Base-by-base conservation (phyloP, 2,888 invertebrate species). In the Corythucha ciliata region DNA sequence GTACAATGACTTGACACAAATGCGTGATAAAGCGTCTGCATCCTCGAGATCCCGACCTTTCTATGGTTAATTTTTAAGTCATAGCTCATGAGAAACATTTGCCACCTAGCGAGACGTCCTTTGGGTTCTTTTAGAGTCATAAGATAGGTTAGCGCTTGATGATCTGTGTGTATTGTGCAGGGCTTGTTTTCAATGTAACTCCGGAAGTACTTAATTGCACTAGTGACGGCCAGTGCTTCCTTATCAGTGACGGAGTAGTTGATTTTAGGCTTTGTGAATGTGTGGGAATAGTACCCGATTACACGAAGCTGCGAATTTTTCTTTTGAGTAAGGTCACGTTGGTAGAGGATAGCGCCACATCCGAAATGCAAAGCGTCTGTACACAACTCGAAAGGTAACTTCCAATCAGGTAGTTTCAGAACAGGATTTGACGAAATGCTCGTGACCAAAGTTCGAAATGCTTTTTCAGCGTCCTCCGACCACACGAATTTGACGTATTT, bases 351-450 rank as follows among this genome's bases (percentile, higher is more conserved):
- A 4, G 45, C 45, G 14, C 45, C 45, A 34, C 6, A 7, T 5
- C 45, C 45, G 12, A 6, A 33, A 8, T 20, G 32, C 2, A 33
- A 45, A 16, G 45, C 29, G 21, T 45, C 45, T 6, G 4, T 34
- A 14, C 45, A 37, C 4, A 36, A 21, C 16, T 45, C 45, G 18
- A 45, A 45, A 32, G 4, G 29, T 20, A 33, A 45, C 14, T 6
- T 6, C 32, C 45, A 45, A 20, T 45, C 45, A 29, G 45, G 45
- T 12, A 45, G 32, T 20, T 45, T n/a, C 6, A 45, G 18, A 14
- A 41, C 26, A 3, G 41, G 41, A 16, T 41, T 41, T 18, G 41
- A 41, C 3, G 41, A n/a, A n/a, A 24, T 41, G 24, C 4, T 7
- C 6, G 20, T 5, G 7, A 16, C 25, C 10, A 41, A 12, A 7